Percentiles rank a stretch among this genome's conserved stretches.
Evolutionary conservation across 2,888 invertebrate genomes (phyloP).

Genomic region (Metalampra italica): DNA sequence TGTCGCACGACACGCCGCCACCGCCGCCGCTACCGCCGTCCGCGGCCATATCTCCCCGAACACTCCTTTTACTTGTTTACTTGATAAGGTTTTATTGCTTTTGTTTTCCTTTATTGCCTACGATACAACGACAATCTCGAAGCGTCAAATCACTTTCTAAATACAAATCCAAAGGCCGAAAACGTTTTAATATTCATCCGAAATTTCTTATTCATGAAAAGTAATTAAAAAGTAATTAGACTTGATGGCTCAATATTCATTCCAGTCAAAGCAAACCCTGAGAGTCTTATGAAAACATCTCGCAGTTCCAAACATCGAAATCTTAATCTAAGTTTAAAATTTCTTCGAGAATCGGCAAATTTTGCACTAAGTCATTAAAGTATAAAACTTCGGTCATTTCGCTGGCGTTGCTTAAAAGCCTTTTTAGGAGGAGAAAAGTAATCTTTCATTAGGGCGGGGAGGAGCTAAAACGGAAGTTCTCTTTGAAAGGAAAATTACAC

Average conservation of each 20-base stretch:
- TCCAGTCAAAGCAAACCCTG: constrained; percentile 56
- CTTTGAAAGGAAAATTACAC: constrained; percentile 78
- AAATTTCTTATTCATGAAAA: constrained; percentile 31
- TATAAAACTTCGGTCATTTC: constrained; percentile 78
- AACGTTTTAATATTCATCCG: constrained; percentile 6
- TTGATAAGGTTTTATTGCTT: constrained; percentile 39
- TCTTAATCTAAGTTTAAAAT: constrained; percentile 79
- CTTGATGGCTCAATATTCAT: constrained; percentile 69
- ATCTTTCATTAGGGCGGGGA: constrained; percentile 76
- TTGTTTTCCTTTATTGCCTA: constrained; percentile 15
- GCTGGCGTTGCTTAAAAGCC: constrained; percentile 77
- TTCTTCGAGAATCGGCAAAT: constrained; percentile 76
- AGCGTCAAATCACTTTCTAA: not conserved
- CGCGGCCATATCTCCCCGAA: constrained; percentile 19
- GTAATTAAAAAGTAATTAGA: constrained; percentile 77
- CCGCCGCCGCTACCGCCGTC: constrained; percentile 13
- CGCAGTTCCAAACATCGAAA: constrained; percentile 71
- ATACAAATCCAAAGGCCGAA: not conserved
- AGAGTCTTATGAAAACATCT: constrained; percentile 64
- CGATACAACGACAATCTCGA: not conserved
- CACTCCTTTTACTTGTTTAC: constrained; percentile 60
- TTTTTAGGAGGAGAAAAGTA: constrained; percentile 77
- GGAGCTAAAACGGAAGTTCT: constrained; percentile 77
- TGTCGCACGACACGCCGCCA: constrained; percentile 19
- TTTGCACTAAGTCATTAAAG: constrained; percentile 79